phyloP scores from a whole-genome alignment of 2,888 invertebrate genomes.

The Volucella zonaria region DNA sequence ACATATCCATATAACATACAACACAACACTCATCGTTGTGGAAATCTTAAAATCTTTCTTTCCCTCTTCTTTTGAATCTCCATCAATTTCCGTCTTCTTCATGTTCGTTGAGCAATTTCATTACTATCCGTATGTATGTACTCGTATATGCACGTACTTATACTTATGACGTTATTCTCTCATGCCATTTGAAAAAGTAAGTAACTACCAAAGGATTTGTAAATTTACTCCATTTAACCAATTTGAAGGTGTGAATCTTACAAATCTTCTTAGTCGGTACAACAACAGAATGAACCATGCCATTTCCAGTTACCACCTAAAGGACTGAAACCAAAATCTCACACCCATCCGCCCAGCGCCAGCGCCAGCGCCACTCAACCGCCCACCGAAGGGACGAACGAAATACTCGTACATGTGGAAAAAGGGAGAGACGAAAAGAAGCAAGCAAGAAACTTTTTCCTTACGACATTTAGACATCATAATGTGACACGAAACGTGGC shows the following conservation, averaged over 20 bases:
- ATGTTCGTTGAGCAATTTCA: not conserved
- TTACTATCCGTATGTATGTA: no score
- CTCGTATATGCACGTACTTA: not conserved
- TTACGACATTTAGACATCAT: slow-evolving; percentile 71
- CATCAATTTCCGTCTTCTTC: not conserved
- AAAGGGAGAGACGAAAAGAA: not conserved
- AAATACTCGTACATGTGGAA: no score
- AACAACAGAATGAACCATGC: slow-evolving; percentile 39
- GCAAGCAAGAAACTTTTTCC: slow-evolving; percentile 14
- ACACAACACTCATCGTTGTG: slow-evolving; percentile 5
- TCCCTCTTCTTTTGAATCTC: not conserved
- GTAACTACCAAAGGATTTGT: slow-evolving; percentile 70
- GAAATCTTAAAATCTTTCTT: slow-evolving; percentile 21
- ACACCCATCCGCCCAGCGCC: no score
- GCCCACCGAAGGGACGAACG: not conserved
- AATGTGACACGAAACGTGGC: slow-evolving; percentile 72
- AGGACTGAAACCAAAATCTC: no score
- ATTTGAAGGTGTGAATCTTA: slow-evolving; percentile 69
- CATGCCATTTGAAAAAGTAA: slow-evolving; percentile 20
- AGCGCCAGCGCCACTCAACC: not conserved
- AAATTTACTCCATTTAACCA: slow-evolving; percentile 73
- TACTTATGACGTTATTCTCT: not conserved
- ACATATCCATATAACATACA: not conserved
- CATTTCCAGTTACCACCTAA: not conserved
- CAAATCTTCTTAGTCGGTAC: slow-evolving; percentile 54